A percentile compares a stretch with the other conserved stretches of the same genome.
phyloP scores from a whole-genome alignment of 2,113 vertebrate genomes.

The Strix uralensis region DNA sequence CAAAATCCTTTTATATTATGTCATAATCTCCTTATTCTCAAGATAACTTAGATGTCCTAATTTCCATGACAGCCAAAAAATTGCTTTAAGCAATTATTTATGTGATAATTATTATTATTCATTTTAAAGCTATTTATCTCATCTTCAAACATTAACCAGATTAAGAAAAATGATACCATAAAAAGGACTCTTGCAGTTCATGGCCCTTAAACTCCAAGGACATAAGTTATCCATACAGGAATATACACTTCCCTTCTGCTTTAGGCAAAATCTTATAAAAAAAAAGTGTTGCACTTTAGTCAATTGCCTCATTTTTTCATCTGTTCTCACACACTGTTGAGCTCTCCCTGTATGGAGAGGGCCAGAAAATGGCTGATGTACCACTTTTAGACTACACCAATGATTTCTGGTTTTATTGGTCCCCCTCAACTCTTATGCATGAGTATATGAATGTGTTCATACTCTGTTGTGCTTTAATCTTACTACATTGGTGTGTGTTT shows the following conservation, averaged over 20 bases:
- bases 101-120: constrained; percentile 47
- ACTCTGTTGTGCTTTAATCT: neutral
- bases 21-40: constrained; percentile 15
- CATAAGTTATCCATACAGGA: neutral
- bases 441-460: neutral
- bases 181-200: constrained; percentile 1
- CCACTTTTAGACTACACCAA: neutral
- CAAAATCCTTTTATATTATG: constrained; percentile 19
- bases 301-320: neutral
- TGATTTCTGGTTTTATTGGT: neutral
- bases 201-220: constrained; percentile 3
- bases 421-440: neutral
- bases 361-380: neutral
- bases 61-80: constrained; percentile 50
- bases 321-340: neutral
- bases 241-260: neutral
- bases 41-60: constrained; percentile 22
- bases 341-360: neutral
- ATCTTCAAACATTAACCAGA: constrained; percentile 42
- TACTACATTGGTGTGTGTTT: neutral
- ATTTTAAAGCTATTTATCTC: constrained; percentile 54
- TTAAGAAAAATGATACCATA: constrained; percentile 28
- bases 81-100: constrained; percentile 57
- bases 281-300: neutral
- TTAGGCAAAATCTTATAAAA: neutral